These are phyloP conservation scores for Excalfactoria chinensis DNA, from an alignment of 2,113 vertebrate species.

Conservation along the genomic window DNA sequence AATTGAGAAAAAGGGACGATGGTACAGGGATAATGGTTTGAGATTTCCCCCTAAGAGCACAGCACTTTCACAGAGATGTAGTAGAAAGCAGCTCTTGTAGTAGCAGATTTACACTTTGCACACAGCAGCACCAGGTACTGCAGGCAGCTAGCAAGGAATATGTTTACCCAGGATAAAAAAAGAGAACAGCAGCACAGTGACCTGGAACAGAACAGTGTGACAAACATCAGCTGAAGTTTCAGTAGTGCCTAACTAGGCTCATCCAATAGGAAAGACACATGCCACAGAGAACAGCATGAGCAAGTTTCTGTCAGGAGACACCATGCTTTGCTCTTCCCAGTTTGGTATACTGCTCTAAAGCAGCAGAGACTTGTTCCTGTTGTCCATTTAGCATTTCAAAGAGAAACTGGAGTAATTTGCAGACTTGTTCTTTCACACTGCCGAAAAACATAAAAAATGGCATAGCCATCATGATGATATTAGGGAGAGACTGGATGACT, in stretches of 20 bases:
- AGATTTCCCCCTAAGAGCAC: background rate
- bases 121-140: background rate
- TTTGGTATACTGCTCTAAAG: background rate
- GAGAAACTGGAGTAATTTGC: background rate
- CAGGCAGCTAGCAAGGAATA: background rate
- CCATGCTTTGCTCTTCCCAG: background rate
- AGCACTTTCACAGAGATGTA: background rate
- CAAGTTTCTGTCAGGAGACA: background rate
- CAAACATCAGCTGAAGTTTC: background rate
- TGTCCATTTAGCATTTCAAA: background rate
- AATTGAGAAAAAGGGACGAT: background rate
- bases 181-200: background rate
- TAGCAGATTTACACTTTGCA: background rate
- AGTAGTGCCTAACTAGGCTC: fast-evolving
- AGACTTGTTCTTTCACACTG: background rate
- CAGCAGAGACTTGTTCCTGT: background rate
- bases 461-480: background rate
- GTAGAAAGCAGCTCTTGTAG: background rate
- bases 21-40: background rate
- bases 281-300: fast-evolving
- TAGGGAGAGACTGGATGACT: background rate
- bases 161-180: background rate
- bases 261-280: background rate
- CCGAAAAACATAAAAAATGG: background rate
- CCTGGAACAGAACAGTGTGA: background rate